These are phyloP conservation scores for Hydrophis major DNA, from an alignment of 2,797 vertebrate species.

Conservation along the genomic window DNA sequence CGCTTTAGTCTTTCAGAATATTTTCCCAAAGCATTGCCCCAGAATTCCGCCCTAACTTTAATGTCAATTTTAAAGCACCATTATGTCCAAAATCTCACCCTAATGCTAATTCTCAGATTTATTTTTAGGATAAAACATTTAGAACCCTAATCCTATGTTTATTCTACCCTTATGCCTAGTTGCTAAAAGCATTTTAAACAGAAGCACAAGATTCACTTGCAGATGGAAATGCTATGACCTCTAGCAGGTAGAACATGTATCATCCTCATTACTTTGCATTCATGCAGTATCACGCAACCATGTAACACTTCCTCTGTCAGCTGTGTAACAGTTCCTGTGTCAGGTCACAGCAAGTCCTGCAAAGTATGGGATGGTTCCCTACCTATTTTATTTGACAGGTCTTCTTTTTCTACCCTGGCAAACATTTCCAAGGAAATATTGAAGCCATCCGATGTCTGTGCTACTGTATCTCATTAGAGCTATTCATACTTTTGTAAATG, in stretches of 20 bases:
- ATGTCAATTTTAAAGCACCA: background rate
- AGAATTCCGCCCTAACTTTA: background rate
- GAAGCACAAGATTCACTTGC: background rate
- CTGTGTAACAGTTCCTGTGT: background rate
- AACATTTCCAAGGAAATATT: background rate
- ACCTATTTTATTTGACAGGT: background rate
- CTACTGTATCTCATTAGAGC: background rate
- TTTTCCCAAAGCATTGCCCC: background rate
- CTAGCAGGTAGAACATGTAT: background rate
- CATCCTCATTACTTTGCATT: background rate
- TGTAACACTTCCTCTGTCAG: background rate
- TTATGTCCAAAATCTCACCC: background rate
- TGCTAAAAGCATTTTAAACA: background rate
- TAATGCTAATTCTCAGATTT: background rate
- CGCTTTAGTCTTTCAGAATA: background rate
- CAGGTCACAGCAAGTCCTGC: background rate
- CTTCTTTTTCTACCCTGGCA: background rate
- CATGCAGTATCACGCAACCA: background rate
- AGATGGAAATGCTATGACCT: background rate
- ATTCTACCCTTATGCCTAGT: background rate
- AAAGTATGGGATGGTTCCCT: background rate
- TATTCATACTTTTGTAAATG: background rate
- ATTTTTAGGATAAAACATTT: background rate
- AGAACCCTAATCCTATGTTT: background rate
- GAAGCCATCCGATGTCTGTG: background rate